Conservation (phyloP, 2,888 invertebrate genomes). For the Tenthredo notha region DNA sequence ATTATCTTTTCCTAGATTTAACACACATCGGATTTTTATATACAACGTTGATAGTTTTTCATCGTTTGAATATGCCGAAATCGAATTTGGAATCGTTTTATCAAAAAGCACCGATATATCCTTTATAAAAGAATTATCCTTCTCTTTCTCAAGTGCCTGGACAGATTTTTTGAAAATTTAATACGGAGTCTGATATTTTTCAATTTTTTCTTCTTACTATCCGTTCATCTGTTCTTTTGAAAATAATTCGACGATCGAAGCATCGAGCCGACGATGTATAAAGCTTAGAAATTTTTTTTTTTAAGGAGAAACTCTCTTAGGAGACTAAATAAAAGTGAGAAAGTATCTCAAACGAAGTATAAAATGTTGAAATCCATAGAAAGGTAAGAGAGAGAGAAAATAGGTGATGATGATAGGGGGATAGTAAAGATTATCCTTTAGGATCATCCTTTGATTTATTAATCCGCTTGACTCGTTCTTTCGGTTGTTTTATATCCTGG, state of each 20-base stretch:
- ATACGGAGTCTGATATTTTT: too few species aligned
- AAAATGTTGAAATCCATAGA: conserved; percentile 33
- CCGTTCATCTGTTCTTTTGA: not conserved
- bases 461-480: conserved; percentile 63
- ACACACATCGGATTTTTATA: not conserved
- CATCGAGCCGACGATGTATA: not conserved
- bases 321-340: conserved; percentile 13
- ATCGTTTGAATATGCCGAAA: not conserved
- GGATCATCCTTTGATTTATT: conserved; percentile 70
- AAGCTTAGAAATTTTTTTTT: not conserved
- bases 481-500: conserved; percentile 11
- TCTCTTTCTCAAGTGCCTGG: not conserved
- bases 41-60: not conserved
- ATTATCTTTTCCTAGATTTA: not conserved
- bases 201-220: not conserved
- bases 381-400: not conserved
- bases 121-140: not conserved
- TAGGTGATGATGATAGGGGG: conserved; percentile 39
- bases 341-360: conserved; percentile 10
- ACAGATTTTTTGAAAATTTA: too few species aligned
- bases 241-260: not conserved
- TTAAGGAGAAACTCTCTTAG: not conserved
- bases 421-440: conserved; percentile 54
- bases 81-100: not conserved
- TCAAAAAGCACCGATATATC: not conserved